Conservation (phyloP, 2,113 vertebrate genomes). For the Eublepharis macularius region DNA sequence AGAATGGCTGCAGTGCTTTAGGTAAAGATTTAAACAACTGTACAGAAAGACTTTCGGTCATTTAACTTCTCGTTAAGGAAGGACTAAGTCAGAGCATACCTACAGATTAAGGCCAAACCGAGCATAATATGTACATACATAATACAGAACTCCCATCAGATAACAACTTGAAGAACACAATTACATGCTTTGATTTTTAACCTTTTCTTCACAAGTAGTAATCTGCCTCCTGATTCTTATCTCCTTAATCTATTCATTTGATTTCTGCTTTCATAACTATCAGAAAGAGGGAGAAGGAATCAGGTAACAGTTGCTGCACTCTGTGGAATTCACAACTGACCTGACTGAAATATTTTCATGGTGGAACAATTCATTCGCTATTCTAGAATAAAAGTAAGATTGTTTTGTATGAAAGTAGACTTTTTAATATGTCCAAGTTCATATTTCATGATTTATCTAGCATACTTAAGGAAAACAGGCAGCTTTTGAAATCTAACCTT, state of each 20-base stretch:
- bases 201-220: background rate
- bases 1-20: background rate
- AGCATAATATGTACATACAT: background rate
- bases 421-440: background rate
- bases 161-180: background rate
- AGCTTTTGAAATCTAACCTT: background rate
- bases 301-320: background rate
- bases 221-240: background rate
- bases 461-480: background rate
- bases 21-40: background rate
- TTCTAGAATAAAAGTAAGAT: rapidly evolving
- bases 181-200: background rate
- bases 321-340: background rate
- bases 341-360: background rate
- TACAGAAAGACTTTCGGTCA: background rate
- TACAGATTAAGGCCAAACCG: background rate
- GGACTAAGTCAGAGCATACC: background rate
- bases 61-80: too few species aligned
- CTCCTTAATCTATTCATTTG: background rate
- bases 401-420: background rate
- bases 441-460: background rate
- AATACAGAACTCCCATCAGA: background rate
- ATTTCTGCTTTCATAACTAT: background rate
- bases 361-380: background rate
- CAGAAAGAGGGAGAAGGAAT: background rate